phyloP scores from a whole-genome alignment of 2,797 vertebrate species.

The Oreochromis mossambicus region DNA sequence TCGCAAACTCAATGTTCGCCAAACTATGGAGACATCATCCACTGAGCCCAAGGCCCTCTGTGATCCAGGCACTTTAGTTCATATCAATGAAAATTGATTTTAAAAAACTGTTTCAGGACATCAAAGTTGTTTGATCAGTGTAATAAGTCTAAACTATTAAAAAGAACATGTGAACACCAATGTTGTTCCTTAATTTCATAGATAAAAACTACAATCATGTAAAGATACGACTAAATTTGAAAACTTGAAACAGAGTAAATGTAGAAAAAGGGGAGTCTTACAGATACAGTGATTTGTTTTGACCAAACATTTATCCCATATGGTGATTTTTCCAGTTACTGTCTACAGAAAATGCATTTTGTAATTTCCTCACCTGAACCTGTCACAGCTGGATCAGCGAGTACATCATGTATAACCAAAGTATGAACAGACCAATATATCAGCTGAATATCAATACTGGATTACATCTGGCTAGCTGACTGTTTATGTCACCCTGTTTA shows the following conservation, averaged over 20 bases:
- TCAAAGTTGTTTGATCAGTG: accelerated
- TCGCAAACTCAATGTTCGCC: not conserved
- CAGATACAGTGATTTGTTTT: not conserved
- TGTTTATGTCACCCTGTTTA: not conserved
- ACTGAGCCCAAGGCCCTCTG: not conserved
- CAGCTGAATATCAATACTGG: not conserved
- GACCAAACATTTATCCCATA: not conserved
- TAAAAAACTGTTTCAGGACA: not conserved
- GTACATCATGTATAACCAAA: not conserved
- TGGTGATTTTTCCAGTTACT: not conserved
- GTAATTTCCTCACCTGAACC: not conserved
- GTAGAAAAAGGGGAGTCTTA: not conserved
- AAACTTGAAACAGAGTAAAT: not conserved
- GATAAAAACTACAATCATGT: not conserved
- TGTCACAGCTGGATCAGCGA: not conserved
- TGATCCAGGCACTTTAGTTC: not conserved
- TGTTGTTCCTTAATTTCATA: not conserved
- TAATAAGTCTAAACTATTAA: not conserved
- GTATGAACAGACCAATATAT: not conserved
- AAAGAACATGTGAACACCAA: not conserved
- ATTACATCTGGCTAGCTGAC: not conserved
- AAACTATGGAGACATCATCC: not conserved
- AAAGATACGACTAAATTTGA: not conserved
- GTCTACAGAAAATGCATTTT: not conserved
- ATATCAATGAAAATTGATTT: not conserved